Evolutionary conservation across 1,140 invertebrate species (phyloP), one percentile per base, ranked within the genome.

Genomic region (Uloborus diversus): DNA sequence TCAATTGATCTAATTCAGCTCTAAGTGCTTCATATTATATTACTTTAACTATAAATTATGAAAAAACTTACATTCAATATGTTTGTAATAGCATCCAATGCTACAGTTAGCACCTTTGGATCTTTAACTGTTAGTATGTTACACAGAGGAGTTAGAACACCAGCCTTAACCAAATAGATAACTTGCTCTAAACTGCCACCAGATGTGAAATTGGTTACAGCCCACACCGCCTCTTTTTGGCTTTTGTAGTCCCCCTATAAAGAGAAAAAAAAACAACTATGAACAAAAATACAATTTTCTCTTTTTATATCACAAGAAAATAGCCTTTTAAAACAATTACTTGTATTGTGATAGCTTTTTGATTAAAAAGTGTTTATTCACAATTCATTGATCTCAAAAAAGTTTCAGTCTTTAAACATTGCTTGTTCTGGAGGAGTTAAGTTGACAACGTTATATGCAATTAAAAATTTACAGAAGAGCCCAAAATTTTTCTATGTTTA

Each of bases 161-260:
- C 95, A 85, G 93, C 91, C 83, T 93, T 90, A 61, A 99, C 95
- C 76, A 99, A 90, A 20, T 32, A 64, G 0, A 92, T 91, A 4
- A 91, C 89, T 88, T 99, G 97, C 68, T 96, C 93, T 84, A 92
- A 92, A 81, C 93, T 95, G 20, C 98, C 98, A 84, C 96, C 98
- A 85, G 99, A 97, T 75, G 97, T 99, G 68, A 98, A 91, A 89
- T 99, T 99, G 84, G 95, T 97, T 17, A 99, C 95, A 11, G 97
- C 97, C 98, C 98, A 99, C 0, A 97, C 96, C 17, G 97, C 97
- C 89, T 99, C 97, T 87, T 99, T 99, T 86, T 99, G 96, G 3
- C 96, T 98, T 89, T 99, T 96, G 88, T 99, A 99, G 88, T 99
- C 97, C 61, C 93, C 92, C 91, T 93, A 14, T 9, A 59, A 56